A percentile compares a stretch with the other conserved stretches of the same genome.
phyloP scores from a whole-genome alignment of 1,140 invertebrate genomes.

The Cyrtorhinus lividipennis region DNA sequence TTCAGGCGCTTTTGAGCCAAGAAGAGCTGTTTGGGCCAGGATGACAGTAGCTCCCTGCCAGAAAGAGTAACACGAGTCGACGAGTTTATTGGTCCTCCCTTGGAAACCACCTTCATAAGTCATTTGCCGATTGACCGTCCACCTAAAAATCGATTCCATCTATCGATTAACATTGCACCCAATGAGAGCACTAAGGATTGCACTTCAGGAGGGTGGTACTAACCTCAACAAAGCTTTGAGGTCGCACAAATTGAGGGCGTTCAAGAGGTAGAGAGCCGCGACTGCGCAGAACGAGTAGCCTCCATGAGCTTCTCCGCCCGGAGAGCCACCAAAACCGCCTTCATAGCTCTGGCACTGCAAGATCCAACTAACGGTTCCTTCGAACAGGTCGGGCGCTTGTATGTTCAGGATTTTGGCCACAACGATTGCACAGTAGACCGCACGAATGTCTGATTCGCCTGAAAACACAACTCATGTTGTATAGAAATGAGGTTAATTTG shows the following conservation, averaged over 20 bases:
- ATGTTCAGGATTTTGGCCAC: constrained; percentile 80
- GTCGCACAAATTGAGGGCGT: constrained; percentile 64
- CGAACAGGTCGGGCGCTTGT: constrained; percentile 59
- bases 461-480: too few relatives aligned
- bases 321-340: constrained; percentile 89
- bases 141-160: constrained; percentile 40
- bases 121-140: constrained; percentile 83
- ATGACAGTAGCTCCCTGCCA: constrained; percentile 75
- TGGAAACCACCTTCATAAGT: constrained; percentile 81
- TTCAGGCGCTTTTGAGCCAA: background rate
- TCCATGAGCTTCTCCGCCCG: constrained; percentile 94
- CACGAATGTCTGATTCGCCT: constrained; percentile 79
- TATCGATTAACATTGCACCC: too few relatives aligned
- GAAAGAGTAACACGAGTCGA: constrained; percentile 97
- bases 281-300: constrained; percentile 96
- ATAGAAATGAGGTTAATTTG: too few relatives aligned
- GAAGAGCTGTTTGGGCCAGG: constrained; percentile 31
- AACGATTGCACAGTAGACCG: constrained; percentile 85
- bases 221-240: constrained; percentile 55
- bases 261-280: constrained; percentile 69
- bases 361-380: constrained; percentile 74
- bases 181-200: too few relatives aligned
- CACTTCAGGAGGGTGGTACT: too few relatives aligned
- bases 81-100: constrained; percentile 93
- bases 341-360: constrained; percentile 90